Base-by-base conservation (phyloP, 2,797 vertebrate species). In the Hephaestus fuliginosus region DNA sequence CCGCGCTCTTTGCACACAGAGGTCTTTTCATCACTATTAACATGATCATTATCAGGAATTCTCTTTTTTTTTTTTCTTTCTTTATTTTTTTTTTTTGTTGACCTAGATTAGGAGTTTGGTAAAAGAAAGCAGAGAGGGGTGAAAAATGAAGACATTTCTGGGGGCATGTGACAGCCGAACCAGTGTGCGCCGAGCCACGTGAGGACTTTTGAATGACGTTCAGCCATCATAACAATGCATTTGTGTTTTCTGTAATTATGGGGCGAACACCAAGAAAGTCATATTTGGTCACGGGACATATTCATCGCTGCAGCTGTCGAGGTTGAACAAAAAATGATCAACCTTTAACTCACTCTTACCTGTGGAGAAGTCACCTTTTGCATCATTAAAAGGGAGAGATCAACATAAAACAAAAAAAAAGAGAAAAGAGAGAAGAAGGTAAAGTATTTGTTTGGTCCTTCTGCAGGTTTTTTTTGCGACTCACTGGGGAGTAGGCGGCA, bases 401-500 rank as follows among this genome's bases (percentile, higher is more conserved):
- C 1, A 11, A 62, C 10, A 61, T 46, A 30, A 62, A 1, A 36
- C 22, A 11, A 2, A 25, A 13, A 15, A 20, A 5, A 51, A 4
- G 9, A 52, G 5, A 61, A 62, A 51, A 25, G 25, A 25, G 46
- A 6, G 15, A 48, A 5, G 2, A 33, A n/a, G 9, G 28, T 25
- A 20, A 72, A 11, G 56, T 28, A 15, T 49, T 25, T 25, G 43
- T 43, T 70, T 25, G 60, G 30, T 33, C 53, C 56, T 28, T 7
- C 48, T 70, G n/a, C 20, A 61, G 22, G 11, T 18, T 74, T 77
- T 81, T 25, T 30, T 33, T 62, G 30, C 28, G 66, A 78, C 62
- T 89, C 75, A 33, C 66, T 33, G 71, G 67, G 67, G 53, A 76
- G 58, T 52, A 68, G 76, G 83, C 39, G 46, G 81, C 80, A 70